Conservation (phyloP, 2,888 invertebrate genomes). For the Sepiola atlantica region DNA sequence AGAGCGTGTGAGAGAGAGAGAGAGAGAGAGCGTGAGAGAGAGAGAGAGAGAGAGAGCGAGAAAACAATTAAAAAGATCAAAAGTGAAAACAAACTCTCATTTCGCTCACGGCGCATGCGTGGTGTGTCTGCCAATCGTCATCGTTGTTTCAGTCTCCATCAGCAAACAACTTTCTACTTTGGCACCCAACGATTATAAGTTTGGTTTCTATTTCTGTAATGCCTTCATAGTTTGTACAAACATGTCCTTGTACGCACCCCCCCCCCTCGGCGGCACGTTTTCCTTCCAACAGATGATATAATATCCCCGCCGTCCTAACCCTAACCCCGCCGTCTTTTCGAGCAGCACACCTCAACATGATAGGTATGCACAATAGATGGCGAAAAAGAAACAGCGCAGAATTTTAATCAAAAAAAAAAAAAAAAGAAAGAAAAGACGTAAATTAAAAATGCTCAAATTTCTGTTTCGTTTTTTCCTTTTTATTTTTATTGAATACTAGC, state of each 20-base stretch:
- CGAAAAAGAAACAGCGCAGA: no score
- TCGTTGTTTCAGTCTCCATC: no score
- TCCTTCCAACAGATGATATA: not conserved
- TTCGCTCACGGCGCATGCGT: not conserved
- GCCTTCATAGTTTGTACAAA: not conserved
- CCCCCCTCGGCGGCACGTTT: not conserved
- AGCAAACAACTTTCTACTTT: not conserved
- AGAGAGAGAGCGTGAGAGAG: not conserved
- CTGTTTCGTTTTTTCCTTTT: no score
- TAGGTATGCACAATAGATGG: not conserved
- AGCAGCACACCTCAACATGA: not conserved
- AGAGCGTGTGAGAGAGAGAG: not conserved
- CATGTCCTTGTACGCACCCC: not conserved
- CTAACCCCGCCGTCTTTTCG: not conserved
- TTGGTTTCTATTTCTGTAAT: not conserved
- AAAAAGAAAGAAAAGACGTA: no score
- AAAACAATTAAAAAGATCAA: not conserved
- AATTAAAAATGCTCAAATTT: no score
- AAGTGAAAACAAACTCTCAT: not conserved
- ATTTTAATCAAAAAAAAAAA: no score
- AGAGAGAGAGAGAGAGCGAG: not conserved
- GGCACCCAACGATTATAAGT: not conserved
- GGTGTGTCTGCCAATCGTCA: not conserved
- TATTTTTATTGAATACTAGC: no score
- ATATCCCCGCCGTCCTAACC: not conserved